phyloP scores from a whole-genome alignment of 2,797 vertebrate species.

The Enteromius unitaeniatus region DNA sequence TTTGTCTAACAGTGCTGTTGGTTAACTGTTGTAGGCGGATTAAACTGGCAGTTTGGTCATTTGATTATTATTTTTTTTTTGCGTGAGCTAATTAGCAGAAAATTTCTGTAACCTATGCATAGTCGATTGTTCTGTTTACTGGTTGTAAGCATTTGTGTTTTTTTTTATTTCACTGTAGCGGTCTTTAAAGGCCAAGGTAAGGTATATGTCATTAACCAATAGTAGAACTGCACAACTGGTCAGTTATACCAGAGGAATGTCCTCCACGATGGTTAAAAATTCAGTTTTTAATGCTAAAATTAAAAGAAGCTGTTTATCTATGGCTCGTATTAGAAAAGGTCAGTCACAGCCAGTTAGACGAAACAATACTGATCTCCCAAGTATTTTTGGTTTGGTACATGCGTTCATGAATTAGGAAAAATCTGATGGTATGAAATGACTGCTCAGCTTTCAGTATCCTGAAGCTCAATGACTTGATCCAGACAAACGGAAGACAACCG shows the following conservation, averaged over 20 bases:
- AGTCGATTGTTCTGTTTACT: constrained; percentile 10
- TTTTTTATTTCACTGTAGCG: neutral
- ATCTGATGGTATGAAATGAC: constrained; percentile 17
- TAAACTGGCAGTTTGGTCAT: constrained; percentile 17
- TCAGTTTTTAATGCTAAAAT: neutral
- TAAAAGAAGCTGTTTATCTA: constrained; percentile 50
- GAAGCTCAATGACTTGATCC: constrained; percentile 43
- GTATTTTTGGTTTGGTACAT: constrained; percentile 24
- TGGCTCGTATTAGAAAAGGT: neutral
- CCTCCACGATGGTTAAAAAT: neutral
- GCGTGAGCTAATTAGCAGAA: constrained; percentile 42
- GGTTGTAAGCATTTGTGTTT: neutral
- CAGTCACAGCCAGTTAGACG: constrained; percentile 11
- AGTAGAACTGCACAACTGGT: neutral
- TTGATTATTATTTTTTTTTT: neutral
- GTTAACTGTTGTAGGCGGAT: neutral
- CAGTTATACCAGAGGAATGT: constrained; percentile 17
- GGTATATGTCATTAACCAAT: constrained; percentile 3
- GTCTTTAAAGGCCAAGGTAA: constrained; percentile 13
- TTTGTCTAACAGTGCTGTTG: constrained; percentile 29
- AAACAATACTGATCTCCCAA: constrained; percentile 32
- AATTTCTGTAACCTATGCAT: constrained; percentile 16
- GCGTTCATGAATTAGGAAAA: constrained; percentile 31
- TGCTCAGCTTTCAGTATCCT: constrained; percentile 43
- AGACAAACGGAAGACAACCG: constrained; percentile 3